phyloP scores from a whole-genome alignment of 2,888 invertebrate genomes.

The Baronia brevicornis region DNA sequence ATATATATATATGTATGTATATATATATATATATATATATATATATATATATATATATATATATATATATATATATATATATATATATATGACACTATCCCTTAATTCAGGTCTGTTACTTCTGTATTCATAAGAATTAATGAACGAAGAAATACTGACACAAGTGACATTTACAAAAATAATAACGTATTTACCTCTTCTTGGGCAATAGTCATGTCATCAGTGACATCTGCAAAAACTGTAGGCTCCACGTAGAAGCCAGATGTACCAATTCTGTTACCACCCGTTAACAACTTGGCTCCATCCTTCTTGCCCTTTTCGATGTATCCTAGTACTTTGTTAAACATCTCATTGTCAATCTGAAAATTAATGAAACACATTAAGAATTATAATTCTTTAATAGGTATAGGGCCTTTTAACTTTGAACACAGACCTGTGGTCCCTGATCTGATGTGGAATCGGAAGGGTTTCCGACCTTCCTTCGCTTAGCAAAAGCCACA shows the following conservation, averaged over 20 bases:
- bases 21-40: too few species aligned
- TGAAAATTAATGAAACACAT: slow-evolving; percentile 28
- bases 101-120: too few species aligned
- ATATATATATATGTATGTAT: too few species aligned
- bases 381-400: too few species aligned
- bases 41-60: too few species aligned
- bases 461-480: slow-evolving; percentile 77
- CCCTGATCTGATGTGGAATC: slow-evolving; percentile 32
- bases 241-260: slow-evolving; percentile 88
- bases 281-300: slow-evolving; percentile 85
- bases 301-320: slow-evolving; percentile 87
- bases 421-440: slow-evolving; percentile 26
- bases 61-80: too few species aligned
- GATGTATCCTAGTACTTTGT: slow-evolving; percentile 84
- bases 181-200: slow-evolving; percentile 77
- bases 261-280: slow-evolving; percentile 74
- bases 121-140: too few species aligned
- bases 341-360: slow-evolving; percentile 82
- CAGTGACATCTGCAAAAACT: slow-evolving; percentile 83
- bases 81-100: too few species aligned
- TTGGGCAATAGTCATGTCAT: slow-evolving; percentile 83
- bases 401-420: too few species aligned
- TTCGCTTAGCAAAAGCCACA: slow-evolving; percentile 76
- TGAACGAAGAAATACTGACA: too few species aligned
- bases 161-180: neutral